Evolutionary conservation across 2,113 vertebrate genomes (phyloP).

Genomic region (Sylvicapra grimmia): DNA sequence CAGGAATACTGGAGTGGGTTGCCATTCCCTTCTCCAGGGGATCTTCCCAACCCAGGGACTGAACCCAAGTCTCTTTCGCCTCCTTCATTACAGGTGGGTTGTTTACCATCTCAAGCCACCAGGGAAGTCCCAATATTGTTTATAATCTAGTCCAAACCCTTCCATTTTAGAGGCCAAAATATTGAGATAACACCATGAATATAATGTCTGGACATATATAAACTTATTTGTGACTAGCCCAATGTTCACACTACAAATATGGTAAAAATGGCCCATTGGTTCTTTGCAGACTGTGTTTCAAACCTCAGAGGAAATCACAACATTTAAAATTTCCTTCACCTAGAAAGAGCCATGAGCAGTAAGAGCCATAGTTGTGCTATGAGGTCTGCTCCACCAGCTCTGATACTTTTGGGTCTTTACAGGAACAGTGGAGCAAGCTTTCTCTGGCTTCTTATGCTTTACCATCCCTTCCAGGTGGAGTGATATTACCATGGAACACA

Average conservation of each 20-base stretch:
- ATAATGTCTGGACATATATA: not conserved
- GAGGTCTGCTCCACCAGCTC: fast-evolving
- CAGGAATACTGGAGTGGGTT: not conserved
- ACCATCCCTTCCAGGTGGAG: not conserved
- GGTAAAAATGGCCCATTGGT: not conserved
- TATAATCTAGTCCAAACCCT: not conserved
- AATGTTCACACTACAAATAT: not conserved
- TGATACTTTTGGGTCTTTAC: not conserved
- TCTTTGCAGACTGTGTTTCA: not conserved
- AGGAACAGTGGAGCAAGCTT: not conserved
- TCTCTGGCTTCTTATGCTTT: not conserved
- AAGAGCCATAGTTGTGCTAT: not conserved
- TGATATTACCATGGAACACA: not conserved
- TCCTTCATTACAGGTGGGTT: not conserved
- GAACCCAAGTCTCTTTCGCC: not conserved
- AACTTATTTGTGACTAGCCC: not conserved
- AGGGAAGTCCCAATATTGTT: not conserved
- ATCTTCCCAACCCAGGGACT: not conserved
- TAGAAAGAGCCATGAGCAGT: not conserved
- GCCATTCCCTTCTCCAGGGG: not conserved
- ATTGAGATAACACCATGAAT: not conserved
- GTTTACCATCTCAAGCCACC: not conserved
- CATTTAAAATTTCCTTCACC: not conserved
- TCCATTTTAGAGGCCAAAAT: not conserved
- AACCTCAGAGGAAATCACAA: not conserved